Conservation (phyloP, 2,113 vertebrate species). For the Chaetops frenatus region DNA sequence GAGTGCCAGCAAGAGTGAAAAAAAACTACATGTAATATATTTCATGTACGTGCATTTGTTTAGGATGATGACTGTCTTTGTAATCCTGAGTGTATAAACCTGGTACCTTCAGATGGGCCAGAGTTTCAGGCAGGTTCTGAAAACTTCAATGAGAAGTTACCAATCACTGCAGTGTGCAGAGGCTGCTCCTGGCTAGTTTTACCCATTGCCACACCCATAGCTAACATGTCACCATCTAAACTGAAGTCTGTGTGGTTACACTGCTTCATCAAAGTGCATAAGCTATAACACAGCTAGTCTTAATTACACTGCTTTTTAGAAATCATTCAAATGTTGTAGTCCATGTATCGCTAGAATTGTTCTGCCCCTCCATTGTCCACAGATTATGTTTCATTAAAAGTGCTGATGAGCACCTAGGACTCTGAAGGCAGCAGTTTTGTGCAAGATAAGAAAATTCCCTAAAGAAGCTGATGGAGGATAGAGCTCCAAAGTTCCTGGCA, state of each 20-base stretch:
- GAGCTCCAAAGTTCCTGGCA: not conserved
- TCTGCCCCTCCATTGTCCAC: not conserved
- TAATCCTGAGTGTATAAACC: not conserved
- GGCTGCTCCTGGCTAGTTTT: not conserved
- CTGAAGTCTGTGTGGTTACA: not conserved
- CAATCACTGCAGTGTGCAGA: not conserved
- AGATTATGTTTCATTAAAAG: constrained; percentile 9
- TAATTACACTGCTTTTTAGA: not conserved
- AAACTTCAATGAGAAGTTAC: not conserved
- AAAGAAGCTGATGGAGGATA: not conserved
- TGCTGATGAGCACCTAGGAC: not conserved
- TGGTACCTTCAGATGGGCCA: not conserved
- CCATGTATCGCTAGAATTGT: not conserved
- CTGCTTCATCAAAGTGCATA: not conserved
- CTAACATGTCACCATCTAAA: not conserved
- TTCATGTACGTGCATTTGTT: not conserved
- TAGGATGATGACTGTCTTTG: not conserved
- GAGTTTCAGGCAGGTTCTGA: not conserved
- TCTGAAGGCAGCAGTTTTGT: constrained; percentile 34
- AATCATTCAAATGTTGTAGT: not conserved
- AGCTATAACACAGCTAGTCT: not conserved
- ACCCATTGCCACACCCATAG: not conserved
- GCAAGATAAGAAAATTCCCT: constrained; percentile 37
- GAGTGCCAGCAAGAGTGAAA: not conserved
- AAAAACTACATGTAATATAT: not conserved